Base-by-base conservation (phyloP, 2,888 invertebrate genomes). In the Augiades crinisus region DNA sequence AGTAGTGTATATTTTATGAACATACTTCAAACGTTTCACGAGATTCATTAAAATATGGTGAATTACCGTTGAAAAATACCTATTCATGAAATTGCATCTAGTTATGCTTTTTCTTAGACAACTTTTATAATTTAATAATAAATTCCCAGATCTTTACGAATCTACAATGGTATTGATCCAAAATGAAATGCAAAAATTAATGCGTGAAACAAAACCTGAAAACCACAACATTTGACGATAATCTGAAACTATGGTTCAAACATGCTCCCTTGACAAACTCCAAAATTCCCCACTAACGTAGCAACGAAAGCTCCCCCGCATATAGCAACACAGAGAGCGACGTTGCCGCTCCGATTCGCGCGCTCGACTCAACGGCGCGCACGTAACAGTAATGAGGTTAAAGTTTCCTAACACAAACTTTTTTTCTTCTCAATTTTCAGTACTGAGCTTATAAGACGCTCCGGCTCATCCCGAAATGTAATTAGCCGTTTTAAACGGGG, bases 341-440 rank as follows among this genome's bases (percentile, higher is more conserved):
- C 86, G 88, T 87, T 88, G 88, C 87, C 88, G 78, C 73, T 76
- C 68, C 69, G 49, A 47, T 75, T 67, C 59, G 64, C 67, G 69
- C 74, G 40, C 40, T 34, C 47, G 65, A 68, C 65, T 33, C 47
- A 40, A 47, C 47, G 31, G 47, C 72, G 75, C 75, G 76, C 77
- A 64, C 64, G 66, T 63, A 62, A 66, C 65, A 77, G 75, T 79
- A 88, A 87, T 85, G 88, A 88, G 87, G 87, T 87, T 88, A 87
- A 86, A 87, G 83, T 88, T 87, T 84, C 75, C 73, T 75, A 81
- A 76, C 77, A 68, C 72, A 71, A 74, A 75, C 77, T 78, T 77
- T 64, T 68, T 72, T 70, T 70, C 73, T 70, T 72, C 68, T 72
- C 69, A 72, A 76, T 77, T 81, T 72, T 70, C 72, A 70, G 68